Conservation (phyloP, 1,140 invertebrate genomes). For the Megalopta genalis region DNA sequence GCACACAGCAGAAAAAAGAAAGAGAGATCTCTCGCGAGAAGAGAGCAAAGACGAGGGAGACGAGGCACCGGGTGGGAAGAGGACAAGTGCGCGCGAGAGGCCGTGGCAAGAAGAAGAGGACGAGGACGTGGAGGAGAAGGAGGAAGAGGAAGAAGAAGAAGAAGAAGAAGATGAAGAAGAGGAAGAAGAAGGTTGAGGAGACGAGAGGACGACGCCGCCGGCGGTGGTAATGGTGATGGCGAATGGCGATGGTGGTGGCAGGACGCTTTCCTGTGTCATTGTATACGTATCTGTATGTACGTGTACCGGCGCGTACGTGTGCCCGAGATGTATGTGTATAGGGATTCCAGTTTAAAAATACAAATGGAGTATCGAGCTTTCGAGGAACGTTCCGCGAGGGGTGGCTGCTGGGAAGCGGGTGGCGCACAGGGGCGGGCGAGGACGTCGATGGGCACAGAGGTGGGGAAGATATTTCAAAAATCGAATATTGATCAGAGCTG, state of each 20-base stretch:
- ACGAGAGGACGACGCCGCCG: slow-evolving; percentile 59
- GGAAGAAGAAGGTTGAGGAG: slow-evolving; percentile 55
- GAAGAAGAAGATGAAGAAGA: slow-evolving; percentile 51
- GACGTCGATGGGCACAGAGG: slow-evolving; percentile 57
- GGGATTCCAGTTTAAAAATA: slow-evolving; percentile 80
- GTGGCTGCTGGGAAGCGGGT: slow-evolving; percentile 47
- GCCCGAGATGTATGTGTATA: slow-evolving; percentile 68
- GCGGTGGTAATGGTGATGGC: slow-evolving; percentile 78
- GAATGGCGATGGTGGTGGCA: slow-evolving; percentile 72
- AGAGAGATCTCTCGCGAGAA: background rate
- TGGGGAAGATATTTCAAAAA: slow-evolving; percentile 79
- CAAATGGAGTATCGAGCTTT: slow-evolving; percentile 80
- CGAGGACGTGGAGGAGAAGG: slow-evolving; percentile 24
- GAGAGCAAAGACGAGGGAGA: no score
- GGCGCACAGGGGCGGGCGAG: slow-evolving; percentile 42
- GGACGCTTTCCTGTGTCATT: slow-evolving; percentile 57
- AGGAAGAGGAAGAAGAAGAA: slow-evolving; percentile 19
- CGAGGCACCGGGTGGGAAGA: no score
- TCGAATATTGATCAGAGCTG: slow-evolving; percentile 80
- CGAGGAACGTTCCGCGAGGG: slow-evolving; percentile 69
- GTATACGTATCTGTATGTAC: slow-evolving; percentile 16
- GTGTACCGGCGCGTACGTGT: slow-evolving; percentile 36
- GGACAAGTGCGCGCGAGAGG: slow-evolving; percentile 20
- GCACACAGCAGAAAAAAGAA: slow-evolving; percentile 35
- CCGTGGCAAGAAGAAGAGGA: slow-evolving; percentile 24